Percentiles rank a stretch among this genome's conserved stretches.
phyloP scores from a whole-genome alignment of 1,140 invertebrate genomes.

The Hylyphantes graminicola region DNA sequence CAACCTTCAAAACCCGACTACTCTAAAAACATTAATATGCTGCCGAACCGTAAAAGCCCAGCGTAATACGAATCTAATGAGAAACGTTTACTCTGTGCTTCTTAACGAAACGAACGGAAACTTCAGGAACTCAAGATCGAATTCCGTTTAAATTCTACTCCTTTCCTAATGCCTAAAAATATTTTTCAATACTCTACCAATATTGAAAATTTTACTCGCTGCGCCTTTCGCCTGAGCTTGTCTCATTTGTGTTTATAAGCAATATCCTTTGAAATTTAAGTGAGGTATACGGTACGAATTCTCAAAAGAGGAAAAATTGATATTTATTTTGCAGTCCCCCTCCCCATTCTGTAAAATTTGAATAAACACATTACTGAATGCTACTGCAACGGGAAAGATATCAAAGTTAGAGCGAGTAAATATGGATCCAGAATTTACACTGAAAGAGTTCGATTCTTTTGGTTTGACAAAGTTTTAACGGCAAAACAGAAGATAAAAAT shows the following conservation, averaged over 20 bases:
- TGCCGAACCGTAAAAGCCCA: too few species aligned
- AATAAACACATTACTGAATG: slow-evolving; percentile 45
- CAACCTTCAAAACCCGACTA: too few species aligned
- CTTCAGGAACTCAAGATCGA: background rate
- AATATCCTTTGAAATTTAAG: slow-evolving; percentile 46
- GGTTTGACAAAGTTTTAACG: too few species aligned
- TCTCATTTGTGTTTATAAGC: slow-evolving; percentile 36
- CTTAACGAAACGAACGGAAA: background rate
- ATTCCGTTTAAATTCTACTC: slow-evolving; percentile 7
- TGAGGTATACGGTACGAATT: slow-evolving; percentile 21
- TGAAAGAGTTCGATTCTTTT: background rate
- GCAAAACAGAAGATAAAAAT: too few species aligned
- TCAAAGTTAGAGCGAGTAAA: slow-evolving; percentile 33
- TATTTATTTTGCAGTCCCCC: slow-evolving; percentile 32
- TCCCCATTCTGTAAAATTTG: slow-evolving; percentile 34
- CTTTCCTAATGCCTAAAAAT: slow-evolving; percentile 7
- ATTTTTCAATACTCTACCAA: background rate
- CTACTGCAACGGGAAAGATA: slow-evolving; percentile 16
- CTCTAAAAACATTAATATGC: too few species aligned
- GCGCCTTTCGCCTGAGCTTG: background rate
- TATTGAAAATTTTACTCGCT: slow-evolving; percentile 9
- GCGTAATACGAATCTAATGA: slow-evolving; percentile 28
- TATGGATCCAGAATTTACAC: slow-evolving; percentile 33
- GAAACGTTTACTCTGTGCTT: slow-evolving; percentile 26
- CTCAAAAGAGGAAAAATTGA: slow-evolving; percentile 36